These are phyloP conservation scores for Vulpes lagopus DNA, from an alignment of 2,113 vertebrate species.

Conservation along the genomic window DNA sequence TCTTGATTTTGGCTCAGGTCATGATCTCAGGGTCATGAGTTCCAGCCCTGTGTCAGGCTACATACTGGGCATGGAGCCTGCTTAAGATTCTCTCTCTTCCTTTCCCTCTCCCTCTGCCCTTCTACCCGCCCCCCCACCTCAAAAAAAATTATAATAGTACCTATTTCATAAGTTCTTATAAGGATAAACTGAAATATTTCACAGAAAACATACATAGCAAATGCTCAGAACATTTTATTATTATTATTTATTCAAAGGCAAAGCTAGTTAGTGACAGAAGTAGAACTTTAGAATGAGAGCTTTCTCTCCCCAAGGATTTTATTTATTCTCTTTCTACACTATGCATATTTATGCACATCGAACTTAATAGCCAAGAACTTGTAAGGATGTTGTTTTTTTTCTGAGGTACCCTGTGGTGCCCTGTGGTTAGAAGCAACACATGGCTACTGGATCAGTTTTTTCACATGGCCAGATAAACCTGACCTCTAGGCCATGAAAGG, in stretches of 20 bases:
- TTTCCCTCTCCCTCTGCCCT: neutral
- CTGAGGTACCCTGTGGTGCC: neutral
- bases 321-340: neutral
- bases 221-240: neutral
- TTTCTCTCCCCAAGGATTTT: neutral
- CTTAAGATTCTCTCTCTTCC: neutral
- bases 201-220: neutral
- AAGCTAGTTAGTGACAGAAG: neutral
- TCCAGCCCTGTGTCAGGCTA: neutral
- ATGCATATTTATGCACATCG: fast-evolving
- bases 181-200: neutral
- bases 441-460: neutral
- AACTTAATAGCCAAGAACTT: neutral
- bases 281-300: neutral
- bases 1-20: neutral
- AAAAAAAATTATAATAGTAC: neutral
- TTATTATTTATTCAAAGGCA: neutral
- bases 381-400: neutral
- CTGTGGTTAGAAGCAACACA: neutral
- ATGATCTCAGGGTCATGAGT: neutral
- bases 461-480: neutral
- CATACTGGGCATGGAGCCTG: neutral
- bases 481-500: neutral
- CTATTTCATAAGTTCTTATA: neutral
- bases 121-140: neutral